Evolutionary conservation across 2,113 vertebrate species (phyloP), one percentile per base, ranked within the genome.

Genomic region (Monarcha castaneiventris): DNA sequence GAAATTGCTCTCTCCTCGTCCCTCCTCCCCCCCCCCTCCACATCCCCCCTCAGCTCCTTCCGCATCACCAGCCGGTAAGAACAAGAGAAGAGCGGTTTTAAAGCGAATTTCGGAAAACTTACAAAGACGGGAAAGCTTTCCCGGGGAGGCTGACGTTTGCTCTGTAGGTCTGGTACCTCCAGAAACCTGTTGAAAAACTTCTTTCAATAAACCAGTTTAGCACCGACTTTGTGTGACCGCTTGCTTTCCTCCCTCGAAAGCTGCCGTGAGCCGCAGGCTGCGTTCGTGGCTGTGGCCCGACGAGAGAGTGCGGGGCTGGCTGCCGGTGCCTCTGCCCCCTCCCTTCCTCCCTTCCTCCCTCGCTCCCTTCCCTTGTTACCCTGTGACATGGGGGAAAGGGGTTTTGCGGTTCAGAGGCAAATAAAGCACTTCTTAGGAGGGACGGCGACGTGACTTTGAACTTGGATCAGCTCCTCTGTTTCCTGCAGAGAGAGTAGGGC

Each of bases 361-460:
- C 92, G 73, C 90, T 67, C 79, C 61, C 56, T 96, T 96, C 93
- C 96, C 89, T 94, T 91, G 85, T 94, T 97, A 94, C 94, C 94
- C 96, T 72, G 96, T 97, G 96, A 97, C 97, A 91, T 29, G 77
- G 96, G 96, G 89, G 82, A 96, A 97, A 97, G 87, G 93, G 94
- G 95, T 96, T 98, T 97, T 98, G 97, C 95, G 96, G 97, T 98
- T 98, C 98, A 97, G 89, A 96, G 96, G 96, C 98, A 98, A 99
- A 99, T 98, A 99, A 99, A 99, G 98, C 98, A 94, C 97, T 98
- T 99, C 98, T 98, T 97, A 97, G 97, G 97, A 97, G 96, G 97
- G 98, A 98, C 98, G 98, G 98, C 98, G 97, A 98, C 98, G 97
- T 98, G 98, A 99, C 99, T 99, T 99, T 99, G 99, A 99, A 99